Evolutionary conservation across 2,113 vertebrate genomes (phyloP), one percentile per base, ranked within the genome.

Genomic region (Rhizomys pruinosus): DNA sequence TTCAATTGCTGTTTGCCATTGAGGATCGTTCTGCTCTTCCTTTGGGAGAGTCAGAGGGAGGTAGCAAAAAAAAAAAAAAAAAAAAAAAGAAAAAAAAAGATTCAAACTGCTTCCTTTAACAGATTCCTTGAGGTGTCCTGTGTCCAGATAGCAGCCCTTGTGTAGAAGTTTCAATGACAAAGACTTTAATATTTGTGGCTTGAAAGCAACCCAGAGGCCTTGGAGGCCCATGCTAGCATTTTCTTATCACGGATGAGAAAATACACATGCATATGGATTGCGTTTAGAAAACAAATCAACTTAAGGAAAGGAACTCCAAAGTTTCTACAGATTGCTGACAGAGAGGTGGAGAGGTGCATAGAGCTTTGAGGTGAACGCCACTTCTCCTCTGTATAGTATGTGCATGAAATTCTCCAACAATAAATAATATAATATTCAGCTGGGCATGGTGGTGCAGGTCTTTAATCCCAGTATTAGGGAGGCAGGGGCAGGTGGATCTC

Each of bases 241-340:
- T 47, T 57, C 34, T 77, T 29, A 64, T 71, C 57, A 93, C 34
- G 9, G 77, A 78, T 44, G 55, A 94, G 96, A 73, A 87, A 91
- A 44, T 52, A 29, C n/a, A 39, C 42, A 17, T 12, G 22, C 37
- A 15, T 73, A 37, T 61, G 59, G 61, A 27, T 88, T 90, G 78
- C 37, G 87, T 88, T 27, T 80, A 78, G 76, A 59, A 84, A 82
- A 42, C 7, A 63, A 80, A 63, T 1, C 17, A 16, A 42, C 42
- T 12, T 2, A 25, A 25, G 5, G 1, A 55, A 4, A 13, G 2
- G 12, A 84, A 91, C 61, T 85, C 17, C 42, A 44, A 69, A 37
- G n/a, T 90, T 59, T 37, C 25, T 72, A 25, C 7, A 74, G 25
- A 23, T 29, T 17, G 32, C 61, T 55, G 1, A 64, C 47, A 66